A percentile compares a stretch with the other conserved stretches of the same genome.
Evolutionary conservation across 2,797 vertebrate genomes (phyloP).

Genomic region (Onychomys leucogaster): DNA sequence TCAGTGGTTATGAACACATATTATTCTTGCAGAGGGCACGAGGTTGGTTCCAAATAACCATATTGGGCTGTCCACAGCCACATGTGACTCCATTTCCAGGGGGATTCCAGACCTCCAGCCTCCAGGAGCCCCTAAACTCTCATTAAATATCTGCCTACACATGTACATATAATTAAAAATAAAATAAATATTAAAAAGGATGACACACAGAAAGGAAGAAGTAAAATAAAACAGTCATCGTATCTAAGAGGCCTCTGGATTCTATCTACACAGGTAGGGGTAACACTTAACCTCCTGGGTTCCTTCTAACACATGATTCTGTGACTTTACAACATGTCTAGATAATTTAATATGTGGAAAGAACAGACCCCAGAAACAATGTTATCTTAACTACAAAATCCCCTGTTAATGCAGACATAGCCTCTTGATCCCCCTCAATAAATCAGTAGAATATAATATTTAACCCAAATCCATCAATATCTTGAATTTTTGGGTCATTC

Average conservation of each 20-base stretch:
- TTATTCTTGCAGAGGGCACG: background rate
- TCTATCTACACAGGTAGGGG: background rate
- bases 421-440: background rate
- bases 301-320: background rate
- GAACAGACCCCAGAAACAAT: background rate
- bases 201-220: background rate
- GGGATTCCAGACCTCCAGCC: background rate
- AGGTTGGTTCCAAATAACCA: background rate
- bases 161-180: background rate
- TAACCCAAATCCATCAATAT: background rate
- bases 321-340: background rate
- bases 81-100: background rate
- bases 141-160: background rate
- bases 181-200: background rate
- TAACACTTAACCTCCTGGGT: background rate
- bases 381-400: background rate
- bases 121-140: background rate
- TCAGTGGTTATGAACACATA: background rate
- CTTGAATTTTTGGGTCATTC: constrained; percentile 8
- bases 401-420: background rate
- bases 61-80: background rate
- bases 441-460: constrained; percentile 30
- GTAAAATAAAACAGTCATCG: background rate
- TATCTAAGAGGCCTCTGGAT: background rate
- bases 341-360: background rate